phyloP scores from a whole-genome alignment of 2,113 vertebrate genomes.

The Sebastes schlegelii region DNA sequence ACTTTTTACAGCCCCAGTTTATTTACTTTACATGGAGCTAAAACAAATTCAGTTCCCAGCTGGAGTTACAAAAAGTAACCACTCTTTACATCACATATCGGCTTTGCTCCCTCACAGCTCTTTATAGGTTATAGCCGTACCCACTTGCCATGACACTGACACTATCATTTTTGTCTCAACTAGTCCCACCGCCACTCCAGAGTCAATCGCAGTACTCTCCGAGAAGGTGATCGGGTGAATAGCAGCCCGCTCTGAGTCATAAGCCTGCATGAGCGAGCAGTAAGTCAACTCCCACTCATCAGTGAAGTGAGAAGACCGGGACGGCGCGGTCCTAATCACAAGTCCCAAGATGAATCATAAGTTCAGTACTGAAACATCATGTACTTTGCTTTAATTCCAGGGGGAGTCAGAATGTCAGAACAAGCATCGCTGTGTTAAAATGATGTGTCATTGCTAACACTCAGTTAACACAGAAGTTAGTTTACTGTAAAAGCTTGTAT shows the following conservation, averaged over 20 bases:
- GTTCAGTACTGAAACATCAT: slow-evolving; percentile 25
- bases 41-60: not conserved
- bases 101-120: not conserved
- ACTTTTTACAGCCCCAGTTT: too few relatives aligned
- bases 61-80: not conserved
- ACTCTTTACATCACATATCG: not conserved
- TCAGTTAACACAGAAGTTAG: not conserved
- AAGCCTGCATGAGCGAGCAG: slow-evolving; percentile 37
- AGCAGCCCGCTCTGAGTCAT: slow-evolving; percentile 30
- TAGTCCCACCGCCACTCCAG: slow-evolving; percentile 6
- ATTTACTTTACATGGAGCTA: too few relatives aligned
- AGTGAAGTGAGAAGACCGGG: slow-evolving; percentile 24
- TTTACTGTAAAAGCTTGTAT: not conserved
- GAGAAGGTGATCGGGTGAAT: slow-evolving; percentile 28
- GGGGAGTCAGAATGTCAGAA: slow-evolving; percentile 34
- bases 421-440: slow-evolving; percentile 10
- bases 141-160: not conserved
- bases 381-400: slow-evolving; percentile 35
- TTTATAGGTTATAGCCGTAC: not conserved
- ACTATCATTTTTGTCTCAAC: not conserved
- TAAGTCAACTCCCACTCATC: slow-evolving; percentile 30
- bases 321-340: slow-evolving; percentile 4
- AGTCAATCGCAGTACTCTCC: not conserved
- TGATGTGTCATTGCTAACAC: slow-evolving; percentile 1
- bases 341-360: slow-evolving; percentile 45